Evolutionary conservation across 2,113 vertebrate genomes (phyloP), one percentile per base, ranked within the genome.

Genomic region (Calypte anna): DNA sequence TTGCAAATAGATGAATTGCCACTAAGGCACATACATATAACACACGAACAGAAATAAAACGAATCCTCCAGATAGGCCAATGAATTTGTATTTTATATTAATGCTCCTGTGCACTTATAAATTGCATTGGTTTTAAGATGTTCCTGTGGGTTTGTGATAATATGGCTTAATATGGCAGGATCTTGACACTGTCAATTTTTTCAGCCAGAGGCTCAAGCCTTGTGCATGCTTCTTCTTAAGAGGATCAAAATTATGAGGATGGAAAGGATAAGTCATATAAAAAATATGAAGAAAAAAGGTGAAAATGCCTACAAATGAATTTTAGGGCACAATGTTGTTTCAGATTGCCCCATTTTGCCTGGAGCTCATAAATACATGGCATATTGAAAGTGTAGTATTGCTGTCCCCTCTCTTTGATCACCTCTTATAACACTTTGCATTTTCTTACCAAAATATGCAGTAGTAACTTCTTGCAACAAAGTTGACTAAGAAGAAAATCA

Each of bases 401-500:
- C 64, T 31, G 44, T 57, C 58, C 94, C 50, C 68, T 88, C 68
- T 46, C 95, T 89, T 91, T 78, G 88, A 61, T 86, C 75, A 64
- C 57, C 77, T 83, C 46, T 73, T 90, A 24, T 51, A 93, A 85
- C 67, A 87, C 80, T 87, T 86, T 30, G 57, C 43, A 46, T 94
- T 91, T 80, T 91, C 78, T 90, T 82, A 90, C 59, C 79, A 94
- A 91, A 92, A 88, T 77, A 85, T 3, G 7, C 90, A 54, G 79
- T 84, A 94, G 58, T 73, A 96, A 83, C 77, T 91, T 90, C 64
- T 88, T 92, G 91, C 96, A 82, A 90, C 86, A 31, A 76, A 91
- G 74, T 76, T 90, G 73, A 83, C 68, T 91, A 75, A 88, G 80
- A 86, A 94, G 75, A 55, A 96, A 90, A 94, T 94, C 85, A 88